Evolutionary conservation across 64 coral and sea anemone genomes (phyloP), one percentile per base, ranked within the genome.

Genomic region (Anthopleura sola): DNA sequence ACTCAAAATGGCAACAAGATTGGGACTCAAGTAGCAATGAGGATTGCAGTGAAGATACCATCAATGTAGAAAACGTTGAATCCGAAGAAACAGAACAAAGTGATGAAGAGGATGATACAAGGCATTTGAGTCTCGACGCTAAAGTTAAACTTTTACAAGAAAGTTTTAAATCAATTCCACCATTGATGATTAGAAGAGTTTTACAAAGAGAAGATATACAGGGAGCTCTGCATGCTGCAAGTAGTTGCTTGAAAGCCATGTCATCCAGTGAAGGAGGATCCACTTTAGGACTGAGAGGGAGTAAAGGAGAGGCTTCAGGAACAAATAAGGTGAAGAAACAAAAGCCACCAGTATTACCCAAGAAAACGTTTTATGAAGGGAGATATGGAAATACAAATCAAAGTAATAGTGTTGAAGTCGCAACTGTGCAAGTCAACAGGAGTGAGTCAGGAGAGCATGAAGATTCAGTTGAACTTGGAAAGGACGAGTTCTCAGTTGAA

Each of bases 141-240:
- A 79, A 79, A 79, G 76, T 33, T 46, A 79, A 79, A 44, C 76
- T 24, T 5, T 47, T 48, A 47, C 44, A 71, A 79, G 76, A 20
- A 44, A 26, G 2, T 79, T 48, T 79, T 29, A 38, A 79, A 26
- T 79, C 24, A 32, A 32, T 79, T 47, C 76, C 76, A 12, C 19
- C 76, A 79, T 23, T 79, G 44, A 79, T 79, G 76, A 79, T 79
- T 14, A 79, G 34, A 79, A 79, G 13, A 47, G 38, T 79, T 79
- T 18, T 79, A 48, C 36, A 48, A 46, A 18, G 76, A 79, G 76
- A 79, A 9, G 76, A 79, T 26, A 29, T 79, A 11, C 26, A 9
- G 10, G 76, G 44, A 79, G 37, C 21, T 48, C 36, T 79, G 47
- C 36, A 24, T n/a, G 44, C 36, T 44, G 76, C 76, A 24, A 79